These are phyloP conservation scores for Bursaphelenchus mucronatus DNA, from an alignment of 1,140 invertebrate genomes.

Conservation along the genomic window DNA sequence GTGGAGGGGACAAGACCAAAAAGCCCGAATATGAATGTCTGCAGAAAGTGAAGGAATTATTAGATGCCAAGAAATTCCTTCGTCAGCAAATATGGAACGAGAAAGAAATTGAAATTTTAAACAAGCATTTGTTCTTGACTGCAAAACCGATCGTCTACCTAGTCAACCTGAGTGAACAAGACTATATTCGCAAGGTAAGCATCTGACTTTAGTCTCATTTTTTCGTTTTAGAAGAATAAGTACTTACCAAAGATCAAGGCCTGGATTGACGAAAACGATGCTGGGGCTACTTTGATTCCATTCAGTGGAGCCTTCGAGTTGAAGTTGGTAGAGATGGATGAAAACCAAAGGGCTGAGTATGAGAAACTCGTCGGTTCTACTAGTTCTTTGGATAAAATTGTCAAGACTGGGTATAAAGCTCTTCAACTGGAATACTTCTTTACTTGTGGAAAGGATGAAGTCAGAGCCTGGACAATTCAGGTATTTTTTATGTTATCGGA, in stretches of 20 bases:
- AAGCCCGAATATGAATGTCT: slow-evolving; percentile 86
- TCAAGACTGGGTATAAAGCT: slow-evolving; percentile 91
- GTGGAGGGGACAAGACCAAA: slow-evolving; percentile 89
- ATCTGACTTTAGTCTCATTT: slow-evolving; percentile 16
- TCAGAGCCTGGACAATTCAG: slow-evolving; percentile 98
- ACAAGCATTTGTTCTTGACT: slow-evolving; percentile 94
- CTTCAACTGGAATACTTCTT: slow-evolving; percentile 93
- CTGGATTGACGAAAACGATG: slow-evolving; percentile 95
- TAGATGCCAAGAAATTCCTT: slow-evolving; percentile 77
- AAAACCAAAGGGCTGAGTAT: slow-evolving; percentile 72
- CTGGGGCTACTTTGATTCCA: slow-evolving; percentile 61
- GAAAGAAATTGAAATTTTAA: slow-evolving; percentile 88
- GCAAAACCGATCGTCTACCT: slow-evolving; percentile 96
- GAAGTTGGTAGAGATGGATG: slow-evolving; percentile 75
- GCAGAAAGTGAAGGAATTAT: slow-evolving; percentile 76
- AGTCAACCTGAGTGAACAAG: slow-evolving; percentile 93
- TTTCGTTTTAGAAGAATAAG: slow-evolving; percentile 50
- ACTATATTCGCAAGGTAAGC: slow-evolving; percentile 89
- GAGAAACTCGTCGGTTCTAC: slow-evolving; percentile 68
- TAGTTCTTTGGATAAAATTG: slow-evolving; percentile 93
- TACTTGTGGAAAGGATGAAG: slow-evolving; percentile 89
- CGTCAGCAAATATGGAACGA: slow-evolving; percentile 44
- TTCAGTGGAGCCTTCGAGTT: slow-evolving; percentile 88
- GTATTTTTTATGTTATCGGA: slow-evolving; percentile 63
- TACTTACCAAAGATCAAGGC: slow-evolving; percentile 97